Percentiles rank a stretch among this genome's conserved stretches.
Conservation (phyloP, 23 tunicate genomes). For the Phallusia fumigata region DNA sequence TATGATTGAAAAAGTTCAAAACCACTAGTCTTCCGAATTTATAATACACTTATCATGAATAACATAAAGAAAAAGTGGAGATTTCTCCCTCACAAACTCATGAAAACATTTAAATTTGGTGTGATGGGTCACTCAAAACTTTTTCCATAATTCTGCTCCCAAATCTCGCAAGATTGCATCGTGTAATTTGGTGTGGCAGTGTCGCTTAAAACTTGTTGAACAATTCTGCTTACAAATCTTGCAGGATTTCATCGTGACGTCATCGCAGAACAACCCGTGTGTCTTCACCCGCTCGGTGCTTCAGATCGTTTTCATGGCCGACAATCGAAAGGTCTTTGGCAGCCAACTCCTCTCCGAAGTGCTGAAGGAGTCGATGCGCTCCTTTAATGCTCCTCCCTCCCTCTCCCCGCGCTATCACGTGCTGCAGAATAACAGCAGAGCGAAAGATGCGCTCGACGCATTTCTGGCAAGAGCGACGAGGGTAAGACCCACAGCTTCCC, state of each 20-base stretch:
- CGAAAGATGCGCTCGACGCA: constrained; percentile 47
- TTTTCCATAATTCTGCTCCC: too few relatives aligned
- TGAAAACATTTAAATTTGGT: too few relatives aligned
- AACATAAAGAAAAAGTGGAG: too few relatives aligned
- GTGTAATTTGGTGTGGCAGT: too few relatives aligned
- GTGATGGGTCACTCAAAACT: too few relatives aligned
- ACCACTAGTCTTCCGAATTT: too few relatives aligned
- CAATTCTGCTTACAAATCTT: neutral
- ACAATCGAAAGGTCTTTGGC: constrained; percentile 56
- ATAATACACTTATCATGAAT: too few relatives aligned
- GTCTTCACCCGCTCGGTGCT: constrained; percentile 77
- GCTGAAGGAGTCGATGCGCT: constrained; percentile 73
- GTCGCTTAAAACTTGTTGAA: too few relatives aligned
- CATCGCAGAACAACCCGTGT: constrained; percentile 57
- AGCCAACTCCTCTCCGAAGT: constrained; percentile 45
- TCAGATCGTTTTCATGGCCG: constrained; percentile 73
- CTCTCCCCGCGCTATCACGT: constrained; percentile 51
- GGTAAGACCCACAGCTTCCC: neutral
- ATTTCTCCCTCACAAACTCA: too few relatives aligned
- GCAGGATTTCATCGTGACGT: constrained; percentile 67
- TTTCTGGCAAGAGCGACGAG: constrained; percentile 70
- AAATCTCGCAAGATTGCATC: too few relatives aligned
- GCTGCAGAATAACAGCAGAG: constrained; percentile 41
- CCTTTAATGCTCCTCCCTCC: constrained; percentile 59
- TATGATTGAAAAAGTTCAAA: too few relatives aligned